phyloP scores from a whole-genome alignment of 2,113 vertebrate genomes.

The Pelusios castaneus region DNA sequence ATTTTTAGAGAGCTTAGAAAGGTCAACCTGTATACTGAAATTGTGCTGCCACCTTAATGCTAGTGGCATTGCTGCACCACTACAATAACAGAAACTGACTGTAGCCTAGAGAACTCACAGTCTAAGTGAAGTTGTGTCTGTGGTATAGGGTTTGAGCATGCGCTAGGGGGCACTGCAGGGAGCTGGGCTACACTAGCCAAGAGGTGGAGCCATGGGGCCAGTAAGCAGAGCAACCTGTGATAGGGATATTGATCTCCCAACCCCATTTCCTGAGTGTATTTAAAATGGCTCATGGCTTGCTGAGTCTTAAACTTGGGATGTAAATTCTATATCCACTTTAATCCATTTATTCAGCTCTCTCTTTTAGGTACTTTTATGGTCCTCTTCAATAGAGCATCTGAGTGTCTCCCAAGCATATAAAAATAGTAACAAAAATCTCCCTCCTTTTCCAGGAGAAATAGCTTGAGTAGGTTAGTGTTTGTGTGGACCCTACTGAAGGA shows the following conservation, averaged over 20 bases:
- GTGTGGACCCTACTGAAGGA: background rate
- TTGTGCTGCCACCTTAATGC: too few species aligned
- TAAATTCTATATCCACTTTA: background rate
- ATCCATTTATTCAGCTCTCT: background rate
- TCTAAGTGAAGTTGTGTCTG: too few species aligned
- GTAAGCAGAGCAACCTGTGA: background rate
- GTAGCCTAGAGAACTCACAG: too few species aligned
- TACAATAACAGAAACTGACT: too few species aligned
- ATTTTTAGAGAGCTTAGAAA: too few species aligned
- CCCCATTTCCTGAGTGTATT: background rate
- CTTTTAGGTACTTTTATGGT: background rate
- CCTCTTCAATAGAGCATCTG: background rate
- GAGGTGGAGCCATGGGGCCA: background rate
- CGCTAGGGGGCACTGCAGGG: too few species aligned
- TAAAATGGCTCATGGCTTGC: background rate
- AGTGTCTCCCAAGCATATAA: background rate
- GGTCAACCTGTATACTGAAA: too few species aligned
- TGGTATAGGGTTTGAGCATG: too few species aligned
- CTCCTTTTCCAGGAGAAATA: slow-evolving; percentile 7
- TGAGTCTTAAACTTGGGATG: background rate
- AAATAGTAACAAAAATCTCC: background rate
- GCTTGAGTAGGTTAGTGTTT: background rate
- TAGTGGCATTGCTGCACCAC: too few species aligned
- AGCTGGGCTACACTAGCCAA: background rate
- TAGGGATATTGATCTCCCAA: background rate